A percentile compares a stretch with the other conserved stretches of the same genome.
Evolutionary conservation across 2,888 invertebrate species (phyloP).

Genomic region (Brachypterus glaber): DNA sequence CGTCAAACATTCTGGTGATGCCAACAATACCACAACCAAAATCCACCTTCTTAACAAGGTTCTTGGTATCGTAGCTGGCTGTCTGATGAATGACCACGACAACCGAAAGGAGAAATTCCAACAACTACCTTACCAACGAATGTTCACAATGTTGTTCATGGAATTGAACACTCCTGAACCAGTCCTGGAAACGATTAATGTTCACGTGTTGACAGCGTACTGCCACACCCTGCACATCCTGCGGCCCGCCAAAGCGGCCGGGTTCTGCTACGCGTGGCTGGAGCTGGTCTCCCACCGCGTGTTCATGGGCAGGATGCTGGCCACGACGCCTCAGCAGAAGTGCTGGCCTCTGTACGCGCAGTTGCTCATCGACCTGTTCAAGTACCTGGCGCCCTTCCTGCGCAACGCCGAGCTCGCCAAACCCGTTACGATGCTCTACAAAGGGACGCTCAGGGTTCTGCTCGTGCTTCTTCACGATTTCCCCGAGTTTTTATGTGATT

Average conservation of each 20-base stretch:
- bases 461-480: conserved; percentile 96
- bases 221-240: conserved; percentile 92
- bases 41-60: conserved; percentile 89
- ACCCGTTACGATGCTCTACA: conserved; percentile 88
- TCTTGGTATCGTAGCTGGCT: conserved; percentile 85
- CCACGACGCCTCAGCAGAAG: conserved; percentile 85
- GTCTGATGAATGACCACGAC: conserved; percentile 93
- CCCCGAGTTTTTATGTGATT: conserved; percentile 98
- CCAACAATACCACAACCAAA: conserved; percentile 87
- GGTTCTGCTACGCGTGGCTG: conserved; percentile 97
- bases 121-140: conserved; percentile 94
- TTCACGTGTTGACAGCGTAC: conserved; percentile 89
- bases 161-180: conserved; percentile 92
- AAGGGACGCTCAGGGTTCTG: conserved; percentile 89
- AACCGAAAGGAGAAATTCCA: conserved; percentile 84
- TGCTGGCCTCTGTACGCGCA: conserved; percentile 98
- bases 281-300: conserved; percentile 95
- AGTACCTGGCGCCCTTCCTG: conserved; percentile 92
- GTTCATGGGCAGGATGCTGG: conserved; percentile 88
- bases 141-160: conserved; percentile 92
- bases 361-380: conserved; percentile 89
- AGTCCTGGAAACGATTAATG: conserved; percentile 88
- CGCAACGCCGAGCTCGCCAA: conserved; percentile 94
- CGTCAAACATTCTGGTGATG: conserved; percentile 90
- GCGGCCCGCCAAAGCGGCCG: conserved; percentile 86